Conservation (phyloP, 2,888 invertebrate genomes). For the Caenorhabditis sp. region DNA sequence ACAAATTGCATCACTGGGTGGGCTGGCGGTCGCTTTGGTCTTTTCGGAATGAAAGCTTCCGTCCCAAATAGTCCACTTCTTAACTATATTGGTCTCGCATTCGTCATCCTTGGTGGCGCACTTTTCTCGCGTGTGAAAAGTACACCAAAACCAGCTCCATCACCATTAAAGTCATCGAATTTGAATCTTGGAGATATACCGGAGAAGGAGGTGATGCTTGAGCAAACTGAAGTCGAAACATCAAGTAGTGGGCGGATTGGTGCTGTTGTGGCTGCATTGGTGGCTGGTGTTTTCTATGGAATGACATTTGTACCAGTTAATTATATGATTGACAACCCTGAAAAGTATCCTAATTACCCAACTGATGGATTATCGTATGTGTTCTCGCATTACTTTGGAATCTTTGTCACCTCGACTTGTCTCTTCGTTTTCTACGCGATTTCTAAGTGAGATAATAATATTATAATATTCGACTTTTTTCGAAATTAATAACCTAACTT, state of each 20-base stretch:
- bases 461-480: no score
- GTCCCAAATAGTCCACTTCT: slow-evolving; percentile 52
- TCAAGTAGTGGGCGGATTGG: slow-evolving; percentile 31
- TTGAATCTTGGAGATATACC: background rate
- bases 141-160: background rate
- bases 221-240: background rate
- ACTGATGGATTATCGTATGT: slow-evolving; percentile 71
- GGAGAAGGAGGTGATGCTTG: background rate
- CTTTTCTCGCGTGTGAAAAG: slow-evolving; percentile 61
- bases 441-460: slow-evolving; percentile 55
- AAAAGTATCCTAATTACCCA: slow-evolving; percentile 59
- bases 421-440: slow-evolving; percentile 72
- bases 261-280: slow-evolving; percentile 71
- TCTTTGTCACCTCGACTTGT: slow-evolving; percentile 72
- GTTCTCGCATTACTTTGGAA: slow-evolving; percentile 74
- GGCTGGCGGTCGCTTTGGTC: slow-evolving; percentile 66
- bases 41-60: slow-evolving; percentile 60
- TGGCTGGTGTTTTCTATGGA: slow-evolving; percentile 74
- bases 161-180: background rate
- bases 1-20: slow-evolving; percentile 73
- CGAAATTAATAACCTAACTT: no score
- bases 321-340: slow-evolving; percentile 72
- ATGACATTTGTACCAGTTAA: slow-evolving; percentile 74
- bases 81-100: slow-evolving; percentile 64
- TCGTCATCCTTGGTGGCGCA: slow-evolving; percentile 64